These are phyloP conservation scores for Pachyseris speciosa DNA, from an alignment of 64 coral and sea anemone species.

Conservation along the genomic window DNA sequence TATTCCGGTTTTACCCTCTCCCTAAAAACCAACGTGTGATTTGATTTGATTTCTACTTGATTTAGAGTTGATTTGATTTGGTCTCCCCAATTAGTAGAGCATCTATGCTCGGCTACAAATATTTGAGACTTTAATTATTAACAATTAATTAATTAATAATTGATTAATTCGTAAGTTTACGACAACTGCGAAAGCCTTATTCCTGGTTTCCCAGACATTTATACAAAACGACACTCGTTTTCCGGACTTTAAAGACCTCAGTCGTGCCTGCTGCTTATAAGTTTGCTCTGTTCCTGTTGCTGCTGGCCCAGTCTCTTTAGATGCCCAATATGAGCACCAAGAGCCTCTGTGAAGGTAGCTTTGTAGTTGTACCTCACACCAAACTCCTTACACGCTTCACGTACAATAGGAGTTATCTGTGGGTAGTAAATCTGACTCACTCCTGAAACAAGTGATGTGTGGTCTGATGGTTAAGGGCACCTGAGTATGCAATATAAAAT, in stretches of 20 bases:
- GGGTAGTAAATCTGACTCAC: slow-evolving; percentile 87
- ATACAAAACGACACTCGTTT: not conserved
- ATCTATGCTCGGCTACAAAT: too few relatives aligned
- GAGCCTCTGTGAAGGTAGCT: slow-evolving; percentile 69
- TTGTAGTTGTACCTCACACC: slow-evolving; percentile 90
- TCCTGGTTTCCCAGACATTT: too few relatives aligned
- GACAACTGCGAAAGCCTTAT: too few relatives aligned
- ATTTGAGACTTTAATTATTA: too few relatives aligned
- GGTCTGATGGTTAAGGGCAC: slow-evolving; percentile 89
- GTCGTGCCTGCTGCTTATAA: not conserved
- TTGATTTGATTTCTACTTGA: too few relatives aligned
- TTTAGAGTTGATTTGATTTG: too few relatives aligned
- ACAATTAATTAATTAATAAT: too few relatives aligned
- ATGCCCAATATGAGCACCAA: slow-evolving; percentile 77
- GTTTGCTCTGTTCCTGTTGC: not conserved
- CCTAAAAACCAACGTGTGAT: too few relatives aligned
- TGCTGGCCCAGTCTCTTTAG: slow-evolving; percentile 79
- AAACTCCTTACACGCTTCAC: slow-evolving; percentile 82
- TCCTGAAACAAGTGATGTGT: slow-evolving; percentile 83
- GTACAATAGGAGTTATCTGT: slow-evolving; percentile 87
- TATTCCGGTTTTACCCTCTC: too few relatives aligned
- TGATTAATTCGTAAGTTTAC: too few relatives aligned
- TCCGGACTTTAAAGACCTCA: not conserved
- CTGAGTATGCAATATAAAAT: not conserved
- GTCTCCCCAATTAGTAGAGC: too few relatives aligned